These are phyloP conservation scores for Centruroides vittatus DNA, from an alignment of 1,140 invertebrate genomes.

Conservation along the genomic window DNA sequence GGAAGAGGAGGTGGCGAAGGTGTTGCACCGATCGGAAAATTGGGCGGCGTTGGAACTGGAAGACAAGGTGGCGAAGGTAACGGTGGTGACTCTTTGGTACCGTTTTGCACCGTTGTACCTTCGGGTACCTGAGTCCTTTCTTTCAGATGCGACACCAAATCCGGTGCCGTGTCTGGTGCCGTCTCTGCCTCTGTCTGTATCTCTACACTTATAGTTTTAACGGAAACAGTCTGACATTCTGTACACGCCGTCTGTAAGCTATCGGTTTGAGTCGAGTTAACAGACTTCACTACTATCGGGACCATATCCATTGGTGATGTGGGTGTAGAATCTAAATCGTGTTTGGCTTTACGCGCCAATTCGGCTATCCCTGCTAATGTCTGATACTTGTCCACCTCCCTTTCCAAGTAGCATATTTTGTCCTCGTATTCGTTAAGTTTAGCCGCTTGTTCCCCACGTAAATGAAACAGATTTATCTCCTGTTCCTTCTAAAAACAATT, in stretches of 20 bases:
- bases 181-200: not conserved
- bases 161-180: not conserved
- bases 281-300: not conserved
- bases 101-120: not conserved
- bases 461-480: conserved; percentile 11
- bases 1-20: conserved; percentile 19
- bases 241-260: not conserved
- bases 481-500: conserved; percentile 11
- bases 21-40: not conserved
- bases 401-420: conserved; percentile 29
- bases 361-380: conserved; percentile 27
- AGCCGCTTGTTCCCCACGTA: conserved; percentile 29
- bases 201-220: not conserved
- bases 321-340: conserved; percentile 6
- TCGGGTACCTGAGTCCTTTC: not conserved
- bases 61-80: conserved; percentile 6
- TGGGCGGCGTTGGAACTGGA: not conserved
- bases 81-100: conserved; percentile 3
- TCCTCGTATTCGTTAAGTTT: conserved; percentile 27
- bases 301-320: conserved; percentile 7
- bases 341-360: conserved; percentile 13
- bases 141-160: not conserved
- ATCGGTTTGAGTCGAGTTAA: not conserved
- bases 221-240: not conserved
- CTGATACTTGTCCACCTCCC: conserved; percentile 30